Conservation (phyloP, 2,797 vertebrate genomes). For the Pangasius larnaudii region DNA sequence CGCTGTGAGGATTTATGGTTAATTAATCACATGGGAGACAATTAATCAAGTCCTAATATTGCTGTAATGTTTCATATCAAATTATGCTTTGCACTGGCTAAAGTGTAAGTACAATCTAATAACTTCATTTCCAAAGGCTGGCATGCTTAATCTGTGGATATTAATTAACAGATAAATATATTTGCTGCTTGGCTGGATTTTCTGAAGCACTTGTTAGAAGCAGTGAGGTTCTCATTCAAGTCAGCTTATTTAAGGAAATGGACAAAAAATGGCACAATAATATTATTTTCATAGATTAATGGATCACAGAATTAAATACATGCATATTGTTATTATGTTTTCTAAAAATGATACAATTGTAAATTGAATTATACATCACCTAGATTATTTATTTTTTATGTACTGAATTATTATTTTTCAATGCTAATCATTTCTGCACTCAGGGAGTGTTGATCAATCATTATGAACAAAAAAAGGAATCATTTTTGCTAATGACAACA, state of each 20-base stretch:
- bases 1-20: slow-evolving; percentile 45
- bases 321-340: neutral
- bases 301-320: neutral
- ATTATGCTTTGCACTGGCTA: slow-evolving; percentile 51
- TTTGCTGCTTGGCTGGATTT: slow-evolving; percentile 42
- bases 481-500: slow-evolving; percentile 56
- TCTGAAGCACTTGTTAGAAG: slow-evolving; percentile 12
- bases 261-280: neutral
- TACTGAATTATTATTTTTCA: neutral
- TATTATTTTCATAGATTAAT: neutral
- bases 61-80: slow-evolving; percentile 58
- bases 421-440: neutral
- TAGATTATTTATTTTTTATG: too few species aligned
- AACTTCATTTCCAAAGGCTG: slow-evolving; percentile 49
- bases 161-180: slow-evolving; percentile 49
- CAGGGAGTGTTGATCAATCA: neutral
- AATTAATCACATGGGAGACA: slow-evolving; percentile 58
- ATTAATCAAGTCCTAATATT: slow-evolving; percentile 59
- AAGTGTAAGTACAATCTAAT: slow-evolving; percentile 48
- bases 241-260: slow-evolving; percentile 8
- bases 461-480: slow-evolving; percentile 5
- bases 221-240: slow-evolving; percentile 32
- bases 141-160: slow-evolving; percentile 34
- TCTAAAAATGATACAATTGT: neutral
- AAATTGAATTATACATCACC: neutral